Evolutionary conservation across 2,888 invertebrate genomes (phyloP), one percentile per base, ranked within the genome.

Genomic region (Napeogenes sylphis): DNA sequence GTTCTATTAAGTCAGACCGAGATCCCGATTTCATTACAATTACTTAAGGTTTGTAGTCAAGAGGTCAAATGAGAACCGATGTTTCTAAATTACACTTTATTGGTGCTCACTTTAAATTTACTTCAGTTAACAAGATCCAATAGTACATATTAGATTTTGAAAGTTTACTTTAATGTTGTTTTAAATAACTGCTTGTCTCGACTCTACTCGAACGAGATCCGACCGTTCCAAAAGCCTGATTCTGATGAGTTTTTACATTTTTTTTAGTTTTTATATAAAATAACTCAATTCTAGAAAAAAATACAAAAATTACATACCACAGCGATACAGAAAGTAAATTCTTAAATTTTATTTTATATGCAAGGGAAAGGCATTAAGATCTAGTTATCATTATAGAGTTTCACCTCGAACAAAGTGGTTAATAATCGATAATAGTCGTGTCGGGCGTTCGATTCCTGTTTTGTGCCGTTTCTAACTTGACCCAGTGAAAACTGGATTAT

Each of bases 401-500:
- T 82, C 80, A 80, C 83, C 75, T 75, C 75, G 68, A 72, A 71
- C 71, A 77, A 78, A 79, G 79, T 80, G 78, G 75, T 77, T 83
- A 81, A 82, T 84, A 82, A 85, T 84, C 81, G 80, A 83, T 85
- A 85, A 85, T 84, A 83, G 82, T 83, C 74, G 76, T 78, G 80
- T 80, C 79, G 75, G 75, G 71, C 73, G 78, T 82, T 79, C 72
- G 75, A 76, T 80, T 81, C 80, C 79, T 71, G 79, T 76, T 79
- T 71, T 47, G 70, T 68, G 70, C 78, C 77, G 81, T 86, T 85
- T 85, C 83, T 82, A 81, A 75, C 73, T 79, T 81, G 84, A 84
- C 84, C 83, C 73, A 84, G 75, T 81, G 73, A 64, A 68, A 79
- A 80, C 81, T 79, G 73, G 81, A 79, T 77, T 77, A 71, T 75